Percentiles rank a stretch among this genome's conserved stretches.
phyloP scores from a whole-genome alignment of 1,140 invertebrate species.

The Chrysoperla carnea region DNA sequence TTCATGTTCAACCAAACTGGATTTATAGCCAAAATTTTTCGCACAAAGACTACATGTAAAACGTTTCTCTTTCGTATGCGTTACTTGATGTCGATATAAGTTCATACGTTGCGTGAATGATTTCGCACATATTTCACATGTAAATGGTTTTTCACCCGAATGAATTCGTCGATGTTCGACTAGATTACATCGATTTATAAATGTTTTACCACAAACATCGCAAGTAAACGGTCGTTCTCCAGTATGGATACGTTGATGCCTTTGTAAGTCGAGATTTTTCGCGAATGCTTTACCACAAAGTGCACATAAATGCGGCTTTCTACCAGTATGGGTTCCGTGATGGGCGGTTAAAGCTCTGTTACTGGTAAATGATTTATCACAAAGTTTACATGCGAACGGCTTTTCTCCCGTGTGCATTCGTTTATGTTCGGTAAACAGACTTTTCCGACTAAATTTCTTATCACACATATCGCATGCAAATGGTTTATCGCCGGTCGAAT shows the following conservation, averaged over 20 bases:
- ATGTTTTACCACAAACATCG: conserved; percentile 24
- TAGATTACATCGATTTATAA: too few relatives aligned
- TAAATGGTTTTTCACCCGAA: too few relatives aligned
- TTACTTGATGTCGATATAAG: too few relatives aligned
- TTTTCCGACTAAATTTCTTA: conserved; percentile 23
- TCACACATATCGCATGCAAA: conserved; percentile 25
- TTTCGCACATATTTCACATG: too few relatives aligned
- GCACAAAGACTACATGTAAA: too few relatives aligned
- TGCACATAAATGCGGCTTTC: conserved; percentile 25
- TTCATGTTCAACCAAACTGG: too few relatives aligned
- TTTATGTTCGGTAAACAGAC: conserved; percentile 1
- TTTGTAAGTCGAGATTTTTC: conserved; percentile 37
- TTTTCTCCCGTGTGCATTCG: conserved; percentile 5
- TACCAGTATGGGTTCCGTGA: conserved; percentile 25
- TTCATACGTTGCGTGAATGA: too few relatives aligned
- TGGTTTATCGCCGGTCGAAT: conserved; percentile 23
- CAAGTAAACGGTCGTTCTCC: conserved; percentile 42
- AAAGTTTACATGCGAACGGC: conserved; percentile 2
- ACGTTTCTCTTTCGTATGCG: too few relatives aligned
- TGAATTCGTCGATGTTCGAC: too few relatives aligned
- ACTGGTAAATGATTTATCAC: conserved; percentile 2
- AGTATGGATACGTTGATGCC: conserved; percentile 38
- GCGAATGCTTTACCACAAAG: conserved; percentile 27
- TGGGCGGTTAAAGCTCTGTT: conserved; percentile 9
- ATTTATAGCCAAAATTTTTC: too few relatives aligned